Base-by-base conservation (phyloP, 2,888 invertebrate species). In the Athalia cordata region DNA sequence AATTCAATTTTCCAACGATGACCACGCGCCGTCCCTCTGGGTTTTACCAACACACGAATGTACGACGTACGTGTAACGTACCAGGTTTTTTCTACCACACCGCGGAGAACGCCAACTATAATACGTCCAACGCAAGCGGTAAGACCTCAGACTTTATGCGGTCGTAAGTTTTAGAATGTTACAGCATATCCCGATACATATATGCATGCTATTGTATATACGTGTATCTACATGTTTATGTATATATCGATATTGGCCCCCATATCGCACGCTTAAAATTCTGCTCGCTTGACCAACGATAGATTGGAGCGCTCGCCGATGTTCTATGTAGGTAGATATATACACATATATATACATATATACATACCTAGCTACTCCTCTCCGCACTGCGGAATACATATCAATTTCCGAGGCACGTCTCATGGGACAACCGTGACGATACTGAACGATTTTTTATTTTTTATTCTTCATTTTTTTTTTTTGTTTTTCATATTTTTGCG, bases 1-100 rank as follows among this genome's bases (percentile, higher is more conserved):
- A 87, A 90, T 90, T 90, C 90, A 90, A 90, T 90, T 89, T 90
- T 85, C 88, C 87, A 81, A 82, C 85, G 88, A 89, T 90, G 89
- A 89, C 89, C 89, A 87, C 84, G 84, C 84, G 84, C n/a, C 87
- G 83, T 85, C 85, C 86, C 84, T 84, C 78, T 47, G 75, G 65
- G 47, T 78, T 78, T 65, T 67, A 78, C 78, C 72, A 77, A 29
- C 29, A 29, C 29, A 29, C 29, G 29, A 29, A 29, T 29, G 29
- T 29, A 29, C 29, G 29, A 29, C 29, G 29, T 29, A 29, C 79
- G 80, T 81, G 77, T 78, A 75, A 66, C 50, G 29, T 66, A 29
- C n/a, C 11, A 50, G 11, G 59, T 13, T 55, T 15, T 15, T 57
- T 43, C 11, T 11, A 59, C 52, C 43, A n/a, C 13, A 29, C 11